Evolutionary conservation across 2,113 vertebrate species (phyloP).

Genomic region (Stictonetta naevosa): DNA sequence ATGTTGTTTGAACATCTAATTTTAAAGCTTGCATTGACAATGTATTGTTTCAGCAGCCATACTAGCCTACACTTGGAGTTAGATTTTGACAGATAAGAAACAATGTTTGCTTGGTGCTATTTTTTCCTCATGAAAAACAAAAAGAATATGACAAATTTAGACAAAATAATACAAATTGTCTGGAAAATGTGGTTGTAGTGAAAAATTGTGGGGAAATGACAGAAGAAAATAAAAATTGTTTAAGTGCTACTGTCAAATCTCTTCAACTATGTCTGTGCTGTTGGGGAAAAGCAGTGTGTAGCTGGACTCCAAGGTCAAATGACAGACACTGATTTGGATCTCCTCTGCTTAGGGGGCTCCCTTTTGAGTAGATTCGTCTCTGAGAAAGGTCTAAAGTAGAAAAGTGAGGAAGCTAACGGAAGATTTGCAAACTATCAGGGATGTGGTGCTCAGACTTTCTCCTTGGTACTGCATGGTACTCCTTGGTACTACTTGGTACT

Average conservation of each 20-base stretch:
- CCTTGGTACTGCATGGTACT: accelerated
- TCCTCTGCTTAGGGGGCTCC: not conserved
- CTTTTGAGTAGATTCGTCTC: not conserved
- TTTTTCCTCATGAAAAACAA: not conserved
- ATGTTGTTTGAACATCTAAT: not conserved
- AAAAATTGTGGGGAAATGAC: not conserved
- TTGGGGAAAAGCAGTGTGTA: not conserved
- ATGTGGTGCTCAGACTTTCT: not conserved
- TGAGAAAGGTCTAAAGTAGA: not conserved
- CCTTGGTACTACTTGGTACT: too few relatives aligned
- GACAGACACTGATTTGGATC: not conserved
- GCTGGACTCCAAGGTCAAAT: accelerated
- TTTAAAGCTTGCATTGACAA: not conserved
- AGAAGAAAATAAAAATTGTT: not conserved
- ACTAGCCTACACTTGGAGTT: not conserved
- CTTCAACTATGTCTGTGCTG: not conserved
- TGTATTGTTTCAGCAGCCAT: not conserved
- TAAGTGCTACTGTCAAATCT: not conserved
- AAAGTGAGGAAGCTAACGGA: not conserved
- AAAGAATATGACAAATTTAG: not conserved
- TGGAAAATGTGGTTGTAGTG: not conserved
- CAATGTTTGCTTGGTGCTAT: not conserved
- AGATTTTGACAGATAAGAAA: not conserved
- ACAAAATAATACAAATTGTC: not conserved
- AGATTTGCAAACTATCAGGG: accelerated